Base-by-base conservation (phyloP, 2,888 invertebrate genomes). In the Pristionchus exspectatus region DNA sequence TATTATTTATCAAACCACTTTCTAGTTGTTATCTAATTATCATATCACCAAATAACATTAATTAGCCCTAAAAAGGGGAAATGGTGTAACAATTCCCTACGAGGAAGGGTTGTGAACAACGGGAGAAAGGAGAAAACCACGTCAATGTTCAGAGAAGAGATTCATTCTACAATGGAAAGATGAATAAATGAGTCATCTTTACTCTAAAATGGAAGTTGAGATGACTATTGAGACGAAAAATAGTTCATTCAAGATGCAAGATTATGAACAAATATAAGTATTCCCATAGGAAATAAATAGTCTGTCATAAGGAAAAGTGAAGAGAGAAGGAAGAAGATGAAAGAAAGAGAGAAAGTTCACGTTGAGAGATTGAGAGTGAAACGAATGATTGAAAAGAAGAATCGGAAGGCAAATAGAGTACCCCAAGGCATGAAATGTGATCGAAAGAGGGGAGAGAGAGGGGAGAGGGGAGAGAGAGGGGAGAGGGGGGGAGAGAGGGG, bases 351-450 rank as follows among this genome's bases (percentile, higher is more conserved):
- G 81, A 24, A 27, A 81, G 27, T 44, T 50, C 81, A 81, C 81
- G 50, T n/a, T 44, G n/a, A 50, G 50, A n/a, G 81, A 81, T 81
- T n/a, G n/a, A 77, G 44, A 77, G 54, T 27, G 50, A n/a, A 54
- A 81, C 33, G 54, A 50, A 14, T 18, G 33, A 30, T 33, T 16
- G 54, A 50, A 27, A 81, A 33, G 33, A 54, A 81, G 81, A 81
- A 54, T 54, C 81, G 81, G 81, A 81, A 54, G 44, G 54, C 54
- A 81, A 50, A 81, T 81, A 54, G 81, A 50, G 50, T 27, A 77
- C 50, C 50, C 50, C 44, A n/a, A 27, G 81, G 54, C 54, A 54
- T 50, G 81, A 81, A 50, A 81, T 81, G 81, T 81, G 54, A 81
- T 50, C 50, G 81, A 54, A 24, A 50, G 44, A n/a, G 24, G 54